phyloP scores from a whole-genome alignment of 2,888 invertebrate species.

The Pandemis heparana region DNA sequence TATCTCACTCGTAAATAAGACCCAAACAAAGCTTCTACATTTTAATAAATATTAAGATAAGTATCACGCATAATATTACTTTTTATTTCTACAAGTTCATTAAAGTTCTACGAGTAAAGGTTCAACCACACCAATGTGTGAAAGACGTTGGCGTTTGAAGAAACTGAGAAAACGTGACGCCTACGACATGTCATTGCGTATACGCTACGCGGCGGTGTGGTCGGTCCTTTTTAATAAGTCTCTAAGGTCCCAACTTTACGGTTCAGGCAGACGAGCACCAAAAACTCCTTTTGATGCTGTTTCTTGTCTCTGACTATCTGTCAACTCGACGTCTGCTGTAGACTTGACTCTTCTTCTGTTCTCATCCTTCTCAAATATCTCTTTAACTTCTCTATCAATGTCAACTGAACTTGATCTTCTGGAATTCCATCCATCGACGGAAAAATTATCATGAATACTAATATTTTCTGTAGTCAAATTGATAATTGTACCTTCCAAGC shows the following conservation, averaged over 20 bases:
- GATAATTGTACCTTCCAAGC: constrained; percentile 70
- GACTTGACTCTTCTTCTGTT: constrained; percentile 52
- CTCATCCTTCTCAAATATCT: constrained; percentile 72
- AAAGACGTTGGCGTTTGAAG: too few species aligned
- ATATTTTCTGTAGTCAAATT: constrained; percentile 69
- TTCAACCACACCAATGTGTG: too few species aligned
- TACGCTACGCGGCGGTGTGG: too few species aligned
- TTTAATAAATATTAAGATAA: background rate
- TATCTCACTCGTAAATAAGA: constrained; percentile 33
- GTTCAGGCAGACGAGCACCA: constrained; percentile 58
- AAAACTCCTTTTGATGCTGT: constrained; percentile 64
- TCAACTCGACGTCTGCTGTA: constrained; percentile 49
- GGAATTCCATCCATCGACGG: constrained; percentile 59
- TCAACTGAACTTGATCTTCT: constrained; percentile 75
- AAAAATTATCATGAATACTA: constrained; percentile 64
- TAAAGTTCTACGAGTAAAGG: background rate
- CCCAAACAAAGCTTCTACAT: background rate
- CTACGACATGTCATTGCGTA: too few species aligned
- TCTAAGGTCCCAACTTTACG: background rate
- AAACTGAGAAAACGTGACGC: background rate
- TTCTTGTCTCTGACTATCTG: constrained; percentile 52
- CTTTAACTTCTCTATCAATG: constrained; percentile 74
- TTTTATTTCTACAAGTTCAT: too few species aligned
- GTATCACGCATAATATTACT: background rate
- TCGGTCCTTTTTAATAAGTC: too few species aligned